A percentile compares a stretch with the other conserved stretches of the same genome.
These are phyloP conservation scores for Phenganax stokvisi DNA, from an alignment of 92 coral and sea anemone species.

Conservation along the genomic window DNA sequence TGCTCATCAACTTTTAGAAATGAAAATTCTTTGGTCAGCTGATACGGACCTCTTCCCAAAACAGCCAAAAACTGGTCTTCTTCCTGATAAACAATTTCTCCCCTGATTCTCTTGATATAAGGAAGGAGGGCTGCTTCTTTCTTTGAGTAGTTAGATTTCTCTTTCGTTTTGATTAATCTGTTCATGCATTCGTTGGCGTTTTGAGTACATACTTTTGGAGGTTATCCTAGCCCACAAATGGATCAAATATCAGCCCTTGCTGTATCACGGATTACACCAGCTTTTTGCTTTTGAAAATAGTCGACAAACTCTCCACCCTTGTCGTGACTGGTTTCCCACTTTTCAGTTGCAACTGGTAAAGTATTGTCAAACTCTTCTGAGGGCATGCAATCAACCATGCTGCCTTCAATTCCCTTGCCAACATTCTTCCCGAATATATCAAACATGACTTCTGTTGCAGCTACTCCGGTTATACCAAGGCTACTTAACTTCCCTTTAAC, in stretches of 20 bases:
- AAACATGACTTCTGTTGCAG: constrained; percentile 36
- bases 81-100: not conserved
- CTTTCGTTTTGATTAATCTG: constrained; percentile 3
- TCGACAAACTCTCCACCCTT: constrained; percentile 1
- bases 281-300: not conserved
- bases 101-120: constrained; percentile 16
- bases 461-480: constrained; percentile 33
- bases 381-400: constrained; percentile 34
- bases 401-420: constrained; percentile 21
- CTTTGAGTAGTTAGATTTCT: constrained; percentile 1
- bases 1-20: constrained; percentile 44
- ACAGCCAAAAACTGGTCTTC: constrained; percentile 55
- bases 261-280: not conserved
- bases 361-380: constrained; percentile 25
- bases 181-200: constrained; percentile 18
- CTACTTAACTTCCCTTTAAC: constrained; percentile 41
- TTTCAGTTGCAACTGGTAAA: not conserved
- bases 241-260: constrained; percentile 10
- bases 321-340: not conserved
- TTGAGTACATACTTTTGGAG: constrained; percentile 4
- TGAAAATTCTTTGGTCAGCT: constrained; percentile 36
- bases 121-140: not conserved
- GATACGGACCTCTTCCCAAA: constrained; percentile 49
- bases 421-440: constrained; percentile 46
- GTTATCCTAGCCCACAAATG: constrained; percentile 22